phyloP scores from a whole-genome alignment of 2,888 invertebrate genomes.

The Xestia sexstrigata region DNA sequence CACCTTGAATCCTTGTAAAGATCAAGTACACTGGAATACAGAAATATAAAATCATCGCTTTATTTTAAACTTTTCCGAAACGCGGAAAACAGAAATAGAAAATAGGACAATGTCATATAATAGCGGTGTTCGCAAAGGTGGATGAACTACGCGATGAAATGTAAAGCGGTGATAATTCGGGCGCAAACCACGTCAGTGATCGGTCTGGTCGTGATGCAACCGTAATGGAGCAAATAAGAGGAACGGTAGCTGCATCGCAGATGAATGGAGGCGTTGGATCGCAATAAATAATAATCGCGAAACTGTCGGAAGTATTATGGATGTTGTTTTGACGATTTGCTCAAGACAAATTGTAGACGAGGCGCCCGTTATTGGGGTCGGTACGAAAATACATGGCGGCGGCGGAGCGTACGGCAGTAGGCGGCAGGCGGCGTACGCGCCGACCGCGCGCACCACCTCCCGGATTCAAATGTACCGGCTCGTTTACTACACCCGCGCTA shows the following conservation, averaged over 20 bases:
- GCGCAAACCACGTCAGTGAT: slow-evolving; percentile 31
- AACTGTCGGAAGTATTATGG: slow-evolving; percentile 82
- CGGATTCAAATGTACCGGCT: slow-evolving; percentile 84
- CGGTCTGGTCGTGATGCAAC: slow-evolving; percentile 40
- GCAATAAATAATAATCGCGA: slow-evolving; percentile 78
- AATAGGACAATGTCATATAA: slow-evolving; percentile 63
- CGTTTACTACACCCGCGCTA: slow-evolving; percentile 85
- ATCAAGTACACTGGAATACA: slow-evolving; percentile 53
- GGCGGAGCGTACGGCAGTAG: slow-evolving; percentile 86
- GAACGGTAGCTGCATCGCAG: slow-evolving; percentile 37
- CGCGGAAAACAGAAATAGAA: slow-evolving; percentile 63
- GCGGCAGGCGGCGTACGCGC: slow-evolving; percentile 88
- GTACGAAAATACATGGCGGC: slow-evolving; percentile 89
- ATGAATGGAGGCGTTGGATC: slow-evolving; percentile 68
- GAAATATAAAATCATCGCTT: slow-evolving; percentile 46
- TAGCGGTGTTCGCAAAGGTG: slow-evolving; percentile 58
- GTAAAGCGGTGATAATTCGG: slow-evolving; percentile 37
- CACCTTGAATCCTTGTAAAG: slow-evolving; percentile 35
- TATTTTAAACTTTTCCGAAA: slow-evolving; percentile 59
- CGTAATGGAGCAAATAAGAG: slow-evolving; percentile 41
- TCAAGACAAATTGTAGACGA: slow-evolving; percentile 89
- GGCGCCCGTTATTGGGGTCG: slow-evolving; percentile 89
- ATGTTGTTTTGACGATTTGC: slow-evolving; percentile 87
- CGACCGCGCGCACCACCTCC: slow-evolving; percentile 84
- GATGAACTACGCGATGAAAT: slow-evolving; percentile 57